Evolutionary conservation across 1,140 invertebrate species (phyloP).

Genomic region (Penaeus chinensis): DNA sequence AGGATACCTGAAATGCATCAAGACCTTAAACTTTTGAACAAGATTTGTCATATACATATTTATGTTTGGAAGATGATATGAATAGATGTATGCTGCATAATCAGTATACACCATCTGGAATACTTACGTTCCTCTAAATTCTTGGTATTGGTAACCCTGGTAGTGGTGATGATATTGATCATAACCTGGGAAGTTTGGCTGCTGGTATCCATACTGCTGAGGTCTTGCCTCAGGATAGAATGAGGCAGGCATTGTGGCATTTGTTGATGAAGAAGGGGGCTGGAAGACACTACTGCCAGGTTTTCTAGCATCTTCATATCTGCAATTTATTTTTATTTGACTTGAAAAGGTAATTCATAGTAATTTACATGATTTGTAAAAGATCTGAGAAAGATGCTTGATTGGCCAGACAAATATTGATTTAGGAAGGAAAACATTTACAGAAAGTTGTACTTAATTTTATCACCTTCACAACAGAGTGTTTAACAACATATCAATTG

Average conservation of each 20-base stretch:
- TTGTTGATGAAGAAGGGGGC: slow-evolving; percentile 28
- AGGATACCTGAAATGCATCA: not conserved
- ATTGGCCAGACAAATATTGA: no score
- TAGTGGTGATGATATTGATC: slow-evolving; percentile 56
- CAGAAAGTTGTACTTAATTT: no score
- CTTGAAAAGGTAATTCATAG: no score
- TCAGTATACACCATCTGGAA: not conserved
- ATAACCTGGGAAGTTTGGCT: slow-evolving; percentile 46
- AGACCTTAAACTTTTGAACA: not conserved
- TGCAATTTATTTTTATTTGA: not conserved
- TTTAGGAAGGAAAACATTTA: no score
- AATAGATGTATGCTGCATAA: not conserved
- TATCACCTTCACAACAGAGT: no score
- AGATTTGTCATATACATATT: not conserved
- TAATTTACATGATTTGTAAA: no score
- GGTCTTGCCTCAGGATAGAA: slow-evolving; percentile 38
- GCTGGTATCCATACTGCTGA: slow-evolving; percentile 39
- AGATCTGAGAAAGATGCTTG: no score
- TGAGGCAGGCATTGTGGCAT: slow-evolving; percentile 28
- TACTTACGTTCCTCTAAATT: slow-evolving; percentile 50
- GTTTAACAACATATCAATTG: no score
- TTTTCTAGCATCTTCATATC: slow-evolving; percentile 47
- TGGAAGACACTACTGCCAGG: slow-evolving; percentile 2
- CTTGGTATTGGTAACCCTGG: slow-evolving; percentile 54
- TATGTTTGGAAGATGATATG: not conserved